Percentiles rank a stretch among this genome's conserved stretches.
Conservation (phyloP, 2,797 vertebrate genomes). For the Alcedo quadribrachys region DNA sequence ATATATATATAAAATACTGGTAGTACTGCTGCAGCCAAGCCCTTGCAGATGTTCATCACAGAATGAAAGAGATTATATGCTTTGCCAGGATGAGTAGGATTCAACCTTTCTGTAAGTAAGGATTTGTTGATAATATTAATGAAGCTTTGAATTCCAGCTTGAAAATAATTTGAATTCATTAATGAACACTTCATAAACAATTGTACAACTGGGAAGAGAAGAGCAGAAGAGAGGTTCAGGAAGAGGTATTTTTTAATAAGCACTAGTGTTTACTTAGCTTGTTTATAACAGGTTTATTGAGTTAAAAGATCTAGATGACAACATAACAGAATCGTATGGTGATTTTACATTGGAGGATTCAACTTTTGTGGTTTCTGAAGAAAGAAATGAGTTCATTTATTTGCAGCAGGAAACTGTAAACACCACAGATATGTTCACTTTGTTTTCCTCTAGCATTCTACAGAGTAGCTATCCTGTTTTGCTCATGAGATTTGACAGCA, state of each 20-base stretch:
- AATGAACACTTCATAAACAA: background rate
- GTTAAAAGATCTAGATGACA: background rate
- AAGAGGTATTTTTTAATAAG: background rate
- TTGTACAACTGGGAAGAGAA: background rate
- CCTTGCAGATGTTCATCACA: background rate
- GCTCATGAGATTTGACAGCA: background rate
- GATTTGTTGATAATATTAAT: background rate
- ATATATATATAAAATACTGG: background rate
- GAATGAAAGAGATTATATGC: background rate
- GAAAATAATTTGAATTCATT: background rate
- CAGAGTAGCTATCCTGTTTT: background rate
- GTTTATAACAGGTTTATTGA: background rate
- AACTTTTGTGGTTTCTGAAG: background rate
- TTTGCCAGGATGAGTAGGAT: background rate
- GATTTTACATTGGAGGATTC: background rate
- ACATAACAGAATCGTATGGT: accelerated
- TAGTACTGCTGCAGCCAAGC: background rate
- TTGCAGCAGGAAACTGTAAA: background rate
- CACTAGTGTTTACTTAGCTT: background rate
- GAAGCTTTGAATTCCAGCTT: background rate
- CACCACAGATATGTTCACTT: background rate
- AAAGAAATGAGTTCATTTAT: background rate
- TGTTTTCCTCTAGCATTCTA: background rate
- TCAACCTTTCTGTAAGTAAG: background rate
- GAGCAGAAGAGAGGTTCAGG: background rate